Conservation (phyloP, 2,797 vertebrate species). For the Pachyuromys duprasi region DNA sequence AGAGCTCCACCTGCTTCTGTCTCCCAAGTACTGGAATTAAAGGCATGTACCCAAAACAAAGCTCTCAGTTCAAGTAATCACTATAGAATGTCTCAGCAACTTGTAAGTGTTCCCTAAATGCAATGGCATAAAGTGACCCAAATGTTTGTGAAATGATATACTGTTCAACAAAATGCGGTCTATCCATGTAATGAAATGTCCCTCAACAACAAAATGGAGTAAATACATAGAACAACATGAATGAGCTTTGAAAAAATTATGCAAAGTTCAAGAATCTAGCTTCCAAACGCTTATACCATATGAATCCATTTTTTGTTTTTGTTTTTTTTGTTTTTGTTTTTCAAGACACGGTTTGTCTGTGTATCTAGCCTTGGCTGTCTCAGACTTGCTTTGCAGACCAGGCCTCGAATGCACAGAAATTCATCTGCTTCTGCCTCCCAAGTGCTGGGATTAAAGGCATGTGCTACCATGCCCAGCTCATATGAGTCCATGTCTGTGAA, state of each 20-base stretch:
- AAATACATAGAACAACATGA: neutral
- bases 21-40: neutral
- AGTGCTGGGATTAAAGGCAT: no score
- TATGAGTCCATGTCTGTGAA: neutral
- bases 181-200: neutral
- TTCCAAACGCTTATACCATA: neutral
- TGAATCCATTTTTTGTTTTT: neutral
- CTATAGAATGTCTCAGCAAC: constrained; percentile 2
- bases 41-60: neutral
- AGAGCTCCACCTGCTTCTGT: neutral
- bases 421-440: no score
- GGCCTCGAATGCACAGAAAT: no score
- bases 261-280: constrained; percentile 28
- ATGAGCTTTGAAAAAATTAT: constrained; percentile 12
- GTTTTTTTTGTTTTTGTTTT: no score
- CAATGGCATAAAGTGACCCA: constrained; percentile 6
- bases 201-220: constrained; percentile 43
- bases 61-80: constrained; percentile 52
- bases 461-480: no score
- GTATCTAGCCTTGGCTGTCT: no score
- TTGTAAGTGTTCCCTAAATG: constrained; percentile 39
- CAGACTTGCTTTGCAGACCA: no score
- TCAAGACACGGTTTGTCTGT: no score
- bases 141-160: constrained; percentile 14
- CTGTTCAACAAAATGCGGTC: constrained; percentile 13